Base-by-base conservation (phyloP, 2,113 vertebrate species). In the Crotalus helleri region DNA sequence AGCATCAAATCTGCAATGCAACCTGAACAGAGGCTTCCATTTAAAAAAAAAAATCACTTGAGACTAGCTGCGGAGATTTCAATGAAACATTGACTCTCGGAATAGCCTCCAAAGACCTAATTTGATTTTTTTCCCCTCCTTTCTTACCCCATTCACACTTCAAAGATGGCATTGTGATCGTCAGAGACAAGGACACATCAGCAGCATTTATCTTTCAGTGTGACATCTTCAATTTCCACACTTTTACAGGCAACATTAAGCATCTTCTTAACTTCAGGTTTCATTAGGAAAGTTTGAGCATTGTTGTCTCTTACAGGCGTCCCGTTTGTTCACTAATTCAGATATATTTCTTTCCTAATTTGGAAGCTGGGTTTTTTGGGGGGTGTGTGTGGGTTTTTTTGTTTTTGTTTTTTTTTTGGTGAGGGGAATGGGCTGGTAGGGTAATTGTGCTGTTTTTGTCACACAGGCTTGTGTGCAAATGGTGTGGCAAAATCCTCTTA, bases 181-280 rank as follows among this genome's bases (percentile, higher is more conserved):
- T 92, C 93, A 92, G 95, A 95, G 88, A 91, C 95, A 94, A 94
- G 90, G 95, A 92, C 86, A 93, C 87, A 94, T 91, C 94, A 94
- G 92, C 4, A 94, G 89, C 89, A 93, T 89, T 94, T 94, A 87
- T 61, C 49, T 15, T 88, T 92, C 11, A 74, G 91, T 2, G 3
- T 64, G 91, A 85, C 69, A 90, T 96, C 88, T 95, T 96, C 95
- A 85, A 95, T 95, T 94, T 92, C 92, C 92, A 95, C 95, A 93
- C 51, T 51, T 94, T 29, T 61, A 6, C 53, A 88, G 93, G 95
- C 92, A 94, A 86, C 91, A 94, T 96, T 96, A 95, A 95, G 61
- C 89, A 59, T 21, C 5, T 93, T 46, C 39, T 95, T 92, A 51
- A 93, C 0, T 1, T 51, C 13, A 49, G 33, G 44, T 59, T 91